Conservation (phyloP, 2,797 vertebrate genomes). For the Gallirallus australis region DNA sequence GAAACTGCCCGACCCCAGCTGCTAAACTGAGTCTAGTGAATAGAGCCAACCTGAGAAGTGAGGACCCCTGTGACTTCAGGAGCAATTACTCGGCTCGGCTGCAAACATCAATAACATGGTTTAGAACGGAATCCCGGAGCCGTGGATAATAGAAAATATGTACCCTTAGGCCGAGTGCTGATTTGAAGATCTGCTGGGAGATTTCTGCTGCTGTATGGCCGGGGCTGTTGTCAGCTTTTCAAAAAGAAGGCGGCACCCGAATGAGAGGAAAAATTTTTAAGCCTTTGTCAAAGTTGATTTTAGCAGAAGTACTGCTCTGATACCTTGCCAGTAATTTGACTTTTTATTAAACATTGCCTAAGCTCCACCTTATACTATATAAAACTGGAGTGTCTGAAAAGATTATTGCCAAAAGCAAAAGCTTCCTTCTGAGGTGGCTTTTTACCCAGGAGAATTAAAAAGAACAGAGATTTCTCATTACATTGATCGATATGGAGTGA, state of each 20-base stretch:
- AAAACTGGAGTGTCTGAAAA: background rate
- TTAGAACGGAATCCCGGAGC: background rate
- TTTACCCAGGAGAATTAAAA: background rate
- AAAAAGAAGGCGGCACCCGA: background rate
- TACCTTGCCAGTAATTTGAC: background rate
- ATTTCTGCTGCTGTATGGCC: background rate
- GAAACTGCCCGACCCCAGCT: background rate
- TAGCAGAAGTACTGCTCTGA: background rate
- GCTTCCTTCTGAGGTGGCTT: background rate
- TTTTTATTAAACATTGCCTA: background rate
- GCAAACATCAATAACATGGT: background rate
- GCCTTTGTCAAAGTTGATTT: background rate
- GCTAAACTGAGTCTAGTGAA: background rate
- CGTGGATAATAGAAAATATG: background rate
- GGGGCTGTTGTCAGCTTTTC: background rate
- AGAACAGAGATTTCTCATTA: background rate
- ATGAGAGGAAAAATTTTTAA: background rate
- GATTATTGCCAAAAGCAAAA: background rate
- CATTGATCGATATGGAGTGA: background rate
- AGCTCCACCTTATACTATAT: background rate
- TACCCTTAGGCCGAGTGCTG: background rate
- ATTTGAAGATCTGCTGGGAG: background rate
- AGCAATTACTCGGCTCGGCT: background rate
- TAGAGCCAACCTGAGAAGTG: background rate
- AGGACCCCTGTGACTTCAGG: background rate